Evolutionary conservation across 2,888 invertebrate genomes (phyloP), one percentile per base, ranked within the genome.

Genomic region (Pteria penguin): DNA sequence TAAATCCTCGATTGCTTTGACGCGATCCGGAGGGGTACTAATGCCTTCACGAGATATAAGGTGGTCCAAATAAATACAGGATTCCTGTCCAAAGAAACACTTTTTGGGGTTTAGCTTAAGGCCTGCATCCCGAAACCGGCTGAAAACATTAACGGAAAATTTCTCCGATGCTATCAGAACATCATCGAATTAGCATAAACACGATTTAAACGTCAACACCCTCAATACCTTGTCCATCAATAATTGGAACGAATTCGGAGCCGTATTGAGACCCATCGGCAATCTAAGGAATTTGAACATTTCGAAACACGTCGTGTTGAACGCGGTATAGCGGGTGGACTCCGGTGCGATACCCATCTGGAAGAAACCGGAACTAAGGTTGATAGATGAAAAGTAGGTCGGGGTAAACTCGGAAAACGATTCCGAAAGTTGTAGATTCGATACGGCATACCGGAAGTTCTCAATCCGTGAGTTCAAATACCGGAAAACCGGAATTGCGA

Each of bases 331-430:
- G 2, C 52, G n/a, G 1, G 55, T 26, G 4, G 71, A 71, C 1
- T 63, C 71, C 31, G 11, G 2, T 1, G 62, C 2, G 2, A 71
- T 26, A 1, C 61, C 62, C 66, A 66, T 72, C 36, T 72, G 72
- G 60, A 72, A 72, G 52, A 75, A 63, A 18, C 75, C 75, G n/a
- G 52, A 69, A 14, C 62, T 61, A 26, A 75, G 55, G 55, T 75
- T 63, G 36, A 74, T 63, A 1, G 69, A 55, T 8, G 70, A 58
- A 4, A 73, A 33, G 36, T 29, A 77, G 14, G 69, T 73, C 22
- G 73, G 77, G 4, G 32, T 61, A n/a, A 29, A 22, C 2, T 72
- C 54, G 4, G 63, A 22, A 54, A 73, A 73, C 5, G 73, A 77
- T 68, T 77, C 65, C 1, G 73, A 65, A 14, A 73, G 52, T 31